phyloP scores from a whole-genome alignment of 2,888 invertebrate genomes.

The Tortrix viridana region DNA sequence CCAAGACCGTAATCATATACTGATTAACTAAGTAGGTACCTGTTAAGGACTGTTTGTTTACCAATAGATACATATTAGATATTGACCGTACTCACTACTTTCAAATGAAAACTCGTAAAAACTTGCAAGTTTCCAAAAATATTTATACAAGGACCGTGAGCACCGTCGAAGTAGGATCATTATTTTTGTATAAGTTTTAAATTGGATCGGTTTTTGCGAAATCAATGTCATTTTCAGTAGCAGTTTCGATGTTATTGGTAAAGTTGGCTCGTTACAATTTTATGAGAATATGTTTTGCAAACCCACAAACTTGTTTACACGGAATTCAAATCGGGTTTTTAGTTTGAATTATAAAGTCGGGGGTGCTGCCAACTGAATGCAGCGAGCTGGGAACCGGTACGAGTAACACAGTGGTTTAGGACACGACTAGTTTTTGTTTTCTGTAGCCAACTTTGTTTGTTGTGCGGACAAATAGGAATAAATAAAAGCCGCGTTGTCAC shows the following conservation, averaged over 20 bases:
- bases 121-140: neutral
- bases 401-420: slow-evolving; percentile 48
- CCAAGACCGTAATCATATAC: too few species aligned
- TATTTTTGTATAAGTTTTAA: slow-evolving; percentile 29
- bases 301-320: slow-evolving; percentile 76
- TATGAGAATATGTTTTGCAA: slow-evolving; percentile 72
- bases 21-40: too few species aligned
- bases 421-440: slow-evolving; percentile 47
- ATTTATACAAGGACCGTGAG: neutral
- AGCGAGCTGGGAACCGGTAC: slow-evolving; percentile 41
- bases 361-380: slow-evolving; percentile 66
- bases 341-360: slow-evolving; percentile 74
- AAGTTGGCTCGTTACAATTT: slow-evolving; percentile 77
- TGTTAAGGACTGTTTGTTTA: too few species aligned
- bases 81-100: neutral
- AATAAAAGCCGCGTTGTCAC: slow-evolving; percentile 34
- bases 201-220: slow-evolving; percentile 55
- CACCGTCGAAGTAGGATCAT: slow-evolving; percentile 15
- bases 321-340: slow-evolving; percentile 75
- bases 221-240: slow-evolving; percentile 51
- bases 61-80: neutral
- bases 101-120: neutral
- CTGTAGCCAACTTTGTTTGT: slow-evolving; percentile 44
- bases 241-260: slow-evolving; percentile 66
- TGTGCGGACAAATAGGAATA: slow-evolving; percentile 33